These are phyloP conservation scores for Mimachlamys varia DNA, from an alignment of 2,888 invertebrate species.

Conservation along the genomic window DNA sequence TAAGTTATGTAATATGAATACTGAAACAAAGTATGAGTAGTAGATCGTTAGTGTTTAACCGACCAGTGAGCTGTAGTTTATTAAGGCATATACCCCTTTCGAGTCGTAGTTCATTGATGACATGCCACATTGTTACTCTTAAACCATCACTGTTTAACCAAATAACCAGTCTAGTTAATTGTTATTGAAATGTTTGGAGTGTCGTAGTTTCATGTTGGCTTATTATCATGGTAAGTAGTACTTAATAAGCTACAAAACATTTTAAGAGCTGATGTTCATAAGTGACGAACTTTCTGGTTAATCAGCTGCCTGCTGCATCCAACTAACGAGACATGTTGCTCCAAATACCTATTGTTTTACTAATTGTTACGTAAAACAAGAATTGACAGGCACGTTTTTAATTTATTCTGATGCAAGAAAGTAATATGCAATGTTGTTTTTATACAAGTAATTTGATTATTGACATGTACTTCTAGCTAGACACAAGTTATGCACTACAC, in stretches of 20 bases:
- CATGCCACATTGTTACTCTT: too few relatives aligned
- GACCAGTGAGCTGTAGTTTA: too few relatives aligned
- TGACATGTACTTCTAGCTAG: conserved; percentile 1
- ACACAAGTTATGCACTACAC: not conserved
- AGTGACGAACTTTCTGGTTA: too few relatives aligned
- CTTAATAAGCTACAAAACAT: too few relatives aligned
- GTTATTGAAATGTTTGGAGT: not conserved
- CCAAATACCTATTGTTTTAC: not conserved
- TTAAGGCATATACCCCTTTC: too few relatives aligned
- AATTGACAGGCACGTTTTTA: not conserved
- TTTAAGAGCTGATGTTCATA: too few relatives aligned
- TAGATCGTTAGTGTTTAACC: too few relatives aligned
- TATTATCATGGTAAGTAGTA: not conserved
- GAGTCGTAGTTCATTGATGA: too few relatives aligned
- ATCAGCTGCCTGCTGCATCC: not conserved
- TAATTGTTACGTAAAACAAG: not conserved
- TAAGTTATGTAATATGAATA: too few relatives aligned
- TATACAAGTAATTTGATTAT: not conserved
- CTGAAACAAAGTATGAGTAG: too few relatives aligned
- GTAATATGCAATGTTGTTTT: conserved; percentile 36
- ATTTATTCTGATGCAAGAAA: not conserved
- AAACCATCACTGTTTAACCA: too few relatives aligned
- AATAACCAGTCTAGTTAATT: not conserved
- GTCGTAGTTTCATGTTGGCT: not conserved
- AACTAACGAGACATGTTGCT: not conserved